Conservation (phyloP, 2,888 invertebrate species). For the Idaea biselata region DNA sequence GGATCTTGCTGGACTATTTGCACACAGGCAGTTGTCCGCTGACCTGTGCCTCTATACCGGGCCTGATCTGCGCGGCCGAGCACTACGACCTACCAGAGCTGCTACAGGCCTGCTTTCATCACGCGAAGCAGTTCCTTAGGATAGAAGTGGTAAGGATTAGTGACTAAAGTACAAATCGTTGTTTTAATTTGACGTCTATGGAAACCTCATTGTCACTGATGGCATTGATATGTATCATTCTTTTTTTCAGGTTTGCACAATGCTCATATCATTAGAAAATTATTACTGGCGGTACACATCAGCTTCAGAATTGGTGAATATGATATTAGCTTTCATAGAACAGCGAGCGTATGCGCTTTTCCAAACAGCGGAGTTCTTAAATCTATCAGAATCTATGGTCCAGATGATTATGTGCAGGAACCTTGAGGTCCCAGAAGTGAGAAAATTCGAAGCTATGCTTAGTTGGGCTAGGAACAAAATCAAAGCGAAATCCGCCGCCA, state of each 20-base stretch:
- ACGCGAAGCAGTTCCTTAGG: constrained; percentile 95
- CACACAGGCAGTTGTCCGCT: constrained; percentile 96
- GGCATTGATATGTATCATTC: background rate
- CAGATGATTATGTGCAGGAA: constrained; percentile 96
- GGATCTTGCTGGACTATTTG: constrained; percentile 93
- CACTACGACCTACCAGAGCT: constrained; percentile 96
- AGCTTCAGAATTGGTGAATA: constrained; percentile 95
- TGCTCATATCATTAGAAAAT: constrained; percentile 95
- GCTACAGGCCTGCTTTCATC: constrained; percentile 96
- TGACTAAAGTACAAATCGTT: background rate
- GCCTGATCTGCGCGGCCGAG: constrained; percentile 95
- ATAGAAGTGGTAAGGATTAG: constrained; percentile 88
- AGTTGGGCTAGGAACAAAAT: constrained; percentile 94
- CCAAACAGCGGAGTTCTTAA: constrained; percentile 90
- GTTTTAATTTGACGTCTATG: too few relatives aligned
- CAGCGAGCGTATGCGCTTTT: constrained; percentile 92
- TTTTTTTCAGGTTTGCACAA: constrained; percentile 87
- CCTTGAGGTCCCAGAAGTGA: constrained; percentile 92
- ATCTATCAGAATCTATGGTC: constrained; percentile 96
- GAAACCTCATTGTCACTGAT: background rate
- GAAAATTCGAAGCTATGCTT: constrained; percentile 96
- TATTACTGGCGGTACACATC: constrained; percentile 98
- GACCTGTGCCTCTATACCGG: constrained; percentile 95
- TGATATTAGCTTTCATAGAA: constrained; percentile 95
- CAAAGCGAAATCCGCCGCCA: constrained; percentile 87